These are phyloP conservation scores for Nemotelus nigrinus DNA, from an alignment of 2,888 invertebrate genomes.

Conservation along the genomic window DNA sequence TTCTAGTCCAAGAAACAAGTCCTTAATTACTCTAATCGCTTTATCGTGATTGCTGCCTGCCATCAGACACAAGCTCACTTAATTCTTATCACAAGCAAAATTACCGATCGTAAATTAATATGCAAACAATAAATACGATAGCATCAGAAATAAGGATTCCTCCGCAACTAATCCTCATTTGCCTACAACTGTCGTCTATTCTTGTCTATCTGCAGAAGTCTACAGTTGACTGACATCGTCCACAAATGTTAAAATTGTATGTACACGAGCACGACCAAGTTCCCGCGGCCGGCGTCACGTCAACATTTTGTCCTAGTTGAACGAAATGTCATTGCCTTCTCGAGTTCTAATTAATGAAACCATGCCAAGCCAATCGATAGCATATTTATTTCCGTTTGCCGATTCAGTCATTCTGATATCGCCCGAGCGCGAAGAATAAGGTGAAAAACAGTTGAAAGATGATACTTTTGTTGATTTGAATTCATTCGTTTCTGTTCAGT, in stretches of 20 bases:
- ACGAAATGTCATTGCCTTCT: constrained; percentile 19
- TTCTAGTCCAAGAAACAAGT: not conserved
- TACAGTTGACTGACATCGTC: too few relatives aligned
- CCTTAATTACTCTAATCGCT: not conserved
- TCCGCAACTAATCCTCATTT: not conserved
- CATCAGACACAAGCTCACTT: not conserved
- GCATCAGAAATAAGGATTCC: constrained; percentile 4
- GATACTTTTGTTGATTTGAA: too few relatives aligned
- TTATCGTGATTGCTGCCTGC: not conserved
- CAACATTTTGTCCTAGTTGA: not conserved
- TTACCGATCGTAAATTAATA: not conserved
- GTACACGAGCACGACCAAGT: too few relatives aligned
- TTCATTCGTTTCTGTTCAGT: too few relatives aligned
- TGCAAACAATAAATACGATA: not conserved
- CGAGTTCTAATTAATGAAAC: constrained; percentile 21
- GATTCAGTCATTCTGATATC: not conserved
- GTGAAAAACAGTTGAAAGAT: not conserved
- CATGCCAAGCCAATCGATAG: constrained; percentile 28
- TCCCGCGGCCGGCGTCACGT: too few relatives aligned
- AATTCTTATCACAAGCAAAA: too few relatives aligned
- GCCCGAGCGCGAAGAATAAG: not conserved
- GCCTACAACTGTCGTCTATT: not conserved
- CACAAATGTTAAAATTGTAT: too few relatives aligned
- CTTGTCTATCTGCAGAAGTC: too few relatives aligned
- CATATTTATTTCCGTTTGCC: constrained; percentile 32